Base-by-base conservation (phyloP, 2,888 invertebrate species). In the Helicoverpa assulta region DNA sequence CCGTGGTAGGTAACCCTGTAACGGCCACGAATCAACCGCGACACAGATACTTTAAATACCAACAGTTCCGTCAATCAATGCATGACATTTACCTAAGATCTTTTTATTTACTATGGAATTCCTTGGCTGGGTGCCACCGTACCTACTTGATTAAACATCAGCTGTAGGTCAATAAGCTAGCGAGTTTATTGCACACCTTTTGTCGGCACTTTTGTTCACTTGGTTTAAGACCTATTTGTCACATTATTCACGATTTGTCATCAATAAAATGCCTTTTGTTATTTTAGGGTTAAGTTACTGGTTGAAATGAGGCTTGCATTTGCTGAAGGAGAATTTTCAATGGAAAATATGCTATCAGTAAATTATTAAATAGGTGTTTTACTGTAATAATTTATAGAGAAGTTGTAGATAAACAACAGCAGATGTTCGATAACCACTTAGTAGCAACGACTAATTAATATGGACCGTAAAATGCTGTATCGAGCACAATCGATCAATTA, bases 31-130 rank as follows among this genome's bases (percentile, higher is more conserved):
- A 59, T 76, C 62, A 71, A 43, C 53, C 51, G 14, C 54, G 78
- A 62, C 78, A 77, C 37, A 77, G 19, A 77, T 81, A 72, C 78
- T 21, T 16, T 52, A 18, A 67, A 77, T 61, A 37, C 78, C 73
- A 47, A 54, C 52, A 54, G 33, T 54, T 64, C 57, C 43, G 51
- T 67, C 67, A 81, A 67, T 68, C 51, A 81, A 56, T 76, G 61
- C 70, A 76, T 76, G 71, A 57, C 77, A 76, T 76, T 76, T 75
- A 76, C 75, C 79, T 80, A 65, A 77, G 80, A 62, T 76, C 81
- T 76, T 63, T 76, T 66, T 60, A 76, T 80, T 66, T 76, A 80
- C 72, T 76, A 66, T 5, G 72, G 50, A 43, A 37, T 58, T 63
- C 55, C 65, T 76, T 77, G 76, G 76, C 51, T 10, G 10, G 12